These are phyloP conservation scores for Syndactyla subalaris DNA, from an alignment of 2,797 vertebrate species.

Conservation along the genomic window DNA sequence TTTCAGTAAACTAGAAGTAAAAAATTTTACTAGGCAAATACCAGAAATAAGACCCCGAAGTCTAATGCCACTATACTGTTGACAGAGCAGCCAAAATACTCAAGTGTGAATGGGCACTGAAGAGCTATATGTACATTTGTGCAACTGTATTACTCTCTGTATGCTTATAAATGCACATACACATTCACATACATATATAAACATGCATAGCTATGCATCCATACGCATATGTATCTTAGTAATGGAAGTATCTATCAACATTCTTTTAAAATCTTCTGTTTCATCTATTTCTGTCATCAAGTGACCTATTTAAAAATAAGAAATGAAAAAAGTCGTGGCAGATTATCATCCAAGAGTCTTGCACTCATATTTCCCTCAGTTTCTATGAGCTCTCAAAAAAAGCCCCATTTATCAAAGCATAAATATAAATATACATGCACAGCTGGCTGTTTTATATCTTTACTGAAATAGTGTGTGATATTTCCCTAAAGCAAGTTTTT, in stretches of 20 bases:
- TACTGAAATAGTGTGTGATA: background rate
- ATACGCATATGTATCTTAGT: background rate
- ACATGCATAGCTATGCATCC: background rate
- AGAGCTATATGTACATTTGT: background rate
- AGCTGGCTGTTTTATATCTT: background rate
- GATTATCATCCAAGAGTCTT: background rate
- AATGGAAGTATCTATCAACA: background rate
- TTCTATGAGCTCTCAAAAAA: background rate
- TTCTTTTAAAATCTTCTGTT: background rate
- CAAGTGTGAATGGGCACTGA: background rate
- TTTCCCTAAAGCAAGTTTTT: background rate
- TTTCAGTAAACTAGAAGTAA: background rate
- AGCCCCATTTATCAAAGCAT: background rate
- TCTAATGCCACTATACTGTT: background rate
- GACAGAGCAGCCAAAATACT: background rate
- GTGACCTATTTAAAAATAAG: background rate
- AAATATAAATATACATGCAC: background rate
- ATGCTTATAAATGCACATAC: background rate
- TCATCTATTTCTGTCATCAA: background rate
- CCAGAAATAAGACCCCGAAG: background rate
- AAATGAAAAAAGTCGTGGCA: background rate
- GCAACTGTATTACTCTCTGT: background rate
- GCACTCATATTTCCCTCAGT: background rate
- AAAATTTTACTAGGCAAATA: background rate
- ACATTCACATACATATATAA: background rate